Conservation (phyloP, 2,113 vertebrate genomes). For the Tretioscincus oriximinensis region DNA sequence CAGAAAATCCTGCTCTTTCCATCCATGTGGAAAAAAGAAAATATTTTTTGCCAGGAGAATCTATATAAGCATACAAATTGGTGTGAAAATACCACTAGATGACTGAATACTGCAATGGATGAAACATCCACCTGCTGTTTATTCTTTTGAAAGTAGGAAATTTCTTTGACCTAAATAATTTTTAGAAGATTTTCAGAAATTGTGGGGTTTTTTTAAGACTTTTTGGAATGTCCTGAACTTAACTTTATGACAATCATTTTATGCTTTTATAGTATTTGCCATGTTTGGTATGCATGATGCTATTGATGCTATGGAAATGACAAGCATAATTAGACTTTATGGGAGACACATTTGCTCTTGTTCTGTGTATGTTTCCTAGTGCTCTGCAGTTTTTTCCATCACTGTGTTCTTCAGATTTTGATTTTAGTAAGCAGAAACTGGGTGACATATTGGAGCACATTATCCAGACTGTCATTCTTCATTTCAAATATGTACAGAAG, state of each 20-base stretch:
- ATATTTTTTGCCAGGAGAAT: slow-evolving; percentile 6
- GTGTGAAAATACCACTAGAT: slow-evolving; percentile 17
- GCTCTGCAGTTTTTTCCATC: no score
- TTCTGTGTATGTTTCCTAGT: neutral
- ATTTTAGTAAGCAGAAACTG: no score
- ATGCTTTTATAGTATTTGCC: neutral
- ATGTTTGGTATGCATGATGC: neutral
- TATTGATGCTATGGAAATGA: neutral
- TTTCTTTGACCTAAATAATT: neutral
- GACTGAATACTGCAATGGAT: rapidly evolving
- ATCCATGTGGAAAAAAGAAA: neutral
- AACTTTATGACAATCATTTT: neutral
- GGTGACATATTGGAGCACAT: no score
- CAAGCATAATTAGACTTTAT: neutral
- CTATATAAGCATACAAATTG: slow-evolving; percentile 17
- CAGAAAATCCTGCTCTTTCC: neutral
- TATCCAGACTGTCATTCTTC: no score
- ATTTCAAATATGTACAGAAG: no score
- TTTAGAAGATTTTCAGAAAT: neutral
- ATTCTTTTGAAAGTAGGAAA: neutral
- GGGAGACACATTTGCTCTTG: neutral
- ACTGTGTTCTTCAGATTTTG: no score
- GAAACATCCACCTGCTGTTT: rapidly evolving
- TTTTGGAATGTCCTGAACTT: neutral
- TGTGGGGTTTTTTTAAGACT: neutral